Evolutionary conservation across 2,797 vertebrate species (phyloP).

Genomic region (Lepus townsendii): DNA sequence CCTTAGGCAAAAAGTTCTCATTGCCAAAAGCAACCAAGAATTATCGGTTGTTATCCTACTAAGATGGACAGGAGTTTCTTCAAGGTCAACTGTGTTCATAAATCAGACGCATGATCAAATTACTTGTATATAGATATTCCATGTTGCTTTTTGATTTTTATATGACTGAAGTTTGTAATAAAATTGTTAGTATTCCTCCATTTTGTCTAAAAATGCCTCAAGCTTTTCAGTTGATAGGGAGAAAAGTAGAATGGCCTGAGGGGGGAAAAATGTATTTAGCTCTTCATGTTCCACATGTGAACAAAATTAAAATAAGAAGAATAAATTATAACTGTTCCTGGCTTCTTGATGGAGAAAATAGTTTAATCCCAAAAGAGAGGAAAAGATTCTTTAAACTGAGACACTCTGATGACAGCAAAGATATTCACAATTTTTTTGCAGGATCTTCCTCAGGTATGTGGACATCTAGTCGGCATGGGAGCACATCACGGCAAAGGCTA

Average conservation of each 20-base stretch:
- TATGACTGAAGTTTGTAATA: background rate
- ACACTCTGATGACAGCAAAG: background rate
- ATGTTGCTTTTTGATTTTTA: background rate
- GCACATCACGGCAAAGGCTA: background rate
- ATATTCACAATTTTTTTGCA: background rate
- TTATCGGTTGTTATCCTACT: background rate
- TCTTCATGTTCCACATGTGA: constrained; percentile 30
- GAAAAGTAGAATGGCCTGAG: background rate
- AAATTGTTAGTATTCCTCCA: constrained; percentile 17
- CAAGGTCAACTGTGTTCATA: background rate
- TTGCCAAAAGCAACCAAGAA: background rate
- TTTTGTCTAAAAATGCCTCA: background rate
- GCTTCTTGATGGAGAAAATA: background rate
- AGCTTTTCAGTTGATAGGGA: background rate
- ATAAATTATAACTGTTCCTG: background rate
- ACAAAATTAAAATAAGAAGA: constrained; percentile 30
- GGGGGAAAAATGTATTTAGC: background rate
- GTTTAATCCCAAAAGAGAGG: background rate
- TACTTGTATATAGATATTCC: background rate
- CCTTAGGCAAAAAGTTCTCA: background rate
- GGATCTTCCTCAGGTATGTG: background rate
- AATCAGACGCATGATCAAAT: background rate
- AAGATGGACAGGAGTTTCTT: background rate
- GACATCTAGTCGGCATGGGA: too few species aligned
- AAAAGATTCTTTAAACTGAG: constrained; percentile 29